Conservation (phyloP, 2,888 invertebrate genomes). For the Plebejus anna region DNA sequence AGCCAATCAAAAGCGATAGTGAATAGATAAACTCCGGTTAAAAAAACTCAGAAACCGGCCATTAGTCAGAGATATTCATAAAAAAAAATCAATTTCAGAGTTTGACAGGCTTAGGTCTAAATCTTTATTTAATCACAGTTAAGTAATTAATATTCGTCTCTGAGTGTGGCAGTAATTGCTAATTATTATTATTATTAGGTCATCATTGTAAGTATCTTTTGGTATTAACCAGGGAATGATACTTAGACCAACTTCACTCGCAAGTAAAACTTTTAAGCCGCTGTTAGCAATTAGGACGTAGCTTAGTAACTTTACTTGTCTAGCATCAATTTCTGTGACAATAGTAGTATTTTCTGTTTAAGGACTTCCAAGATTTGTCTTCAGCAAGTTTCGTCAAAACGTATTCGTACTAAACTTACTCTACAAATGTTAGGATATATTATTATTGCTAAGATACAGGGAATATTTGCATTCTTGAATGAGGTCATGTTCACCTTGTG, state of each 20-base stretch:
- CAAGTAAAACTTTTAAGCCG: neutral
- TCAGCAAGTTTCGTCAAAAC: constrained; percentile 8
- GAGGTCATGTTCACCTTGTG: neutral
- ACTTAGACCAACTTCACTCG: neutral
- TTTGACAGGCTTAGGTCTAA: too few species aligned
- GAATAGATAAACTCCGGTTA: too few species aligned
- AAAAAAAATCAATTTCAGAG: too few species aligned
- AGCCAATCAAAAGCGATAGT: too few species aligned
- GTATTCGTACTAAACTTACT: constrained; percentile 3
- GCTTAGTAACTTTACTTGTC: constrained; percentile 23
- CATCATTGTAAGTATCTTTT: neutral
- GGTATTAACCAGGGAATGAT: neutral
- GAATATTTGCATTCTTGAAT: neutral
- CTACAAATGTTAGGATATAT: constrained; percentile 4
- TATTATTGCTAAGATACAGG: neutral
- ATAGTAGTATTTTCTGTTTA: constrained; percentile 22
- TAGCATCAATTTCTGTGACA: constrained; percentile 18
- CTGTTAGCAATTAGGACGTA: neutral
- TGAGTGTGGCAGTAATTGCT: too few species aligned
- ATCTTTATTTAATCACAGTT: too few species aligned
- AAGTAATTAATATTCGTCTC: too few species aligned
- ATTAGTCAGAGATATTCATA: too few species aligned
- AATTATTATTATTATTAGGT: too few species aligned
- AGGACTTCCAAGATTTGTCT: constrained; percentile 20
- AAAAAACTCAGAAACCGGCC: too few species aligned